These are phyloP conservation scores for Gallinago nigripennis DNA, from an alignment of 2,797 vertebrate species.

Conservation along the genomic window DNA sequence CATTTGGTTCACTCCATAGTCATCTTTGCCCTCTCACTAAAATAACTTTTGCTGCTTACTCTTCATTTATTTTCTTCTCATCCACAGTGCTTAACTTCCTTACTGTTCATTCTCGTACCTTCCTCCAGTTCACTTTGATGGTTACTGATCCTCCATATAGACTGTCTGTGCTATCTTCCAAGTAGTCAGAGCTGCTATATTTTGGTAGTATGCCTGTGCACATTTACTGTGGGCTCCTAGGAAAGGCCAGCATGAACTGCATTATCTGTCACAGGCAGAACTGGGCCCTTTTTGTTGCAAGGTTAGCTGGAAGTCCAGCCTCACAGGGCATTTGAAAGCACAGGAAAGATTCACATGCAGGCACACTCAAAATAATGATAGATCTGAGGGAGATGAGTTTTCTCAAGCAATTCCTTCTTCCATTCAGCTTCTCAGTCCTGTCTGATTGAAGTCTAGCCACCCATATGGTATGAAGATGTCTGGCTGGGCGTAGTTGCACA, in stretches of 20 bases:
- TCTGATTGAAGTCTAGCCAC: not conserved
- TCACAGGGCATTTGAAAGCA: not conserved
- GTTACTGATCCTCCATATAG: not conserved
- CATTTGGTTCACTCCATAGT: not conserved
- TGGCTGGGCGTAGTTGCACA: not conserved
- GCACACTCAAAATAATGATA: not conserved
- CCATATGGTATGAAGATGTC: constrained; percentile 24
- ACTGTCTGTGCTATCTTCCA: not conserved
- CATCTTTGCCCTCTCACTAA: not conserved
- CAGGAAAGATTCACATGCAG: not conserved
- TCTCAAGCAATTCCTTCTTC: constrained; percentile 10
- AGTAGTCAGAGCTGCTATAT: not conserved
- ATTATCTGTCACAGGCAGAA: not conserved
- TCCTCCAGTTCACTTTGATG: not conserved
- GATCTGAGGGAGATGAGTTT: not conserved
- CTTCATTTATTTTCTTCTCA: not conserved
- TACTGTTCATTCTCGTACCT: not conserved
- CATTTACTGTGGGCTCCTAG: not conserved
- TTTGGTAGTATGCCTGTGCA: not conserved
- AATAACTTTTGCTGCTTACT: not conserved
- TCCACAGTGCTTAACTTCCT: not conserved
- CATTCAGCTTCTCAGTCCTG: not conserved
- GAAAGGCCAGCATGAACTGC: not conserved
- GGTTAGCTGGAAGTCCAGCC: not conserved
- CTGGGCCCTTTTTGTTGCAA: not conserved